phyloP scores from a whole-genome alignment of 2,113 vertebrate species.

The Scartelaos histophorus region DNA sequence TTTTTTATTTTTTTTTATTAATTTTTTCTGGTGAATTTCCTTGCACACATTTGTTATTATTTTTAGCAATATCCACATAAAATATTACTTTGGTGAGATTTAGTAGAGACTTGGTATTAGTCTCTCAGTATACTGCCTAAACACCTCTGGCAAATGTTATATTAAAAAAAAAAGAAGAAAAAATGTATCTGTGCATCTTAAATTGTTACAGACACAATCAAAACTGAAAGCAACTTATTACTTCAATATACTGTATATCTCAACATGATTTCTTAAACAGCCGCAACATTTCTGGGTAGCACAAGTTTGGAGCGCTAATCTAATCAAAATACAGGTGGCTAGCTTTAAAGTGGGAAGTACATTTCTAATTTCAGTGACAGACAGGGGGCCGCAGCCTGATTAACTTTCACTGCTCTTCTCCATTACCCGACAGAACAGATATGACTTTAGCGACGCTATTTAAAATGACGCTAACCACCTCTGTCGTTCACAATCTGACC shows the following conservation, averaged over 20 bases:
- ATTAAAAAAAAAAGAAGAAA: too few relatives aligned
- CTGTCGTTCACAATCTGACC: slow-evolving; percentile 9
- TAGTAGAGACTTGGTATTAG: background rate
- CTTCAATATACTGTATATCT: background rate
- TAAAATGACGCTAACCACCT: slow-evolving; percentile 5
- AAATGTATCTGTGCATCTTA: background rate
- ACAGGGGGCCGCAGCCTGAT: slow-evolving; percentile 37
- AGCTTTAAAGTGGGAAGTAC: slow-evolving; percentile 18
- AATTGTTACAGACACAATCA: background rate
- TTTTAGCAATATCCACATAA: too few relatives aligned
- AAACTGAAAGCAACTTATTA: background rate
- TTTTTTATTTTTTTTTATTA: too few relatives aligned
- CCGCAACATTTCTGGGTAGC: slow-evolving; percentile 32
- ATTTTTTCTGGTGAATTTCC: too few relatives aligned
- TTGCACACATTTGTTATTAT: too few relatives aligned
- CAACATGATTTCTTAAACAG: slow-evolving; percentile 15
- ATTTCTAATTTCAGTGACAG: slow-evolving; percentile 48
- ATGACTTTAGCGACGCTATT: background rate
- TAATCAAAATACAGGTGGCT: slow-evolving; percentile 38
- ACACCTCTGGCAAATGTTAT: background rate
- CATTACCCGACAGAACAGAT: slow-evolving; percentile 24
- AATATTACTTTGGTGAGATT: too few relatives aligned
- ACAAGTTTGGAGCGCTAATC: slow-evolving; percentile 26
- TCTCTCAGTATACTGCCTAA: background rate
- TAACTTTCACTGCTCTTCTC: slow-evolving; percentile 20